Evolutionary conservation across 2,113 vertebrate genomes (phyloP).

Genomic region (Ibidorhyncha struthersii): DNA sequence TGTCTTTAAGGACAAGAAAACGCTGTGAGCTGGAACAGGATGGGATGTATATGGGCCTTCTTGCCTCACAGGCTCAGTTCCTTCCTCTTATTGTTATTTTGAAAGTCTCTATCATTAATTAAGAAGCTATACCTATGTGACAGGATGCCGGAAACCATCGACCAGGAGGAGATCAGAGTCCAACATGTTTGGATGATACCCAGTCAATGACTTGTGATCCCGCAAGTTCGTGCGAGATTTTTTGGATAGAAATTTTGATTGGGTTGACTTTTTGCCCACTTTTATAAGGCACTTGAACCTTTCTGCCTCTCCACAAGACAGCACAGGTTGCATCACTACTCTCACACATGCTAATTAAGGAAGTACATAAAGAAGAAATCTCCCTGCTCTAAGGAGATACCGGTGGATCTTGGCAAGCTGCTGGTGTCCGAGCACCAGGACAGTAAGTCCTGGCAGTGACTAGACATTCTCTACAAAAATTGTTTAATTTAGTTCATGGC

Average conservation of each 20-base stretch:
- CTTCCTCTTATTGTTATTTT: conserved; percentile 8
- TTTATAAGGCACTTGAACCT: neutral
- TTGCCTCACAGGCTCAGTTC: neutral
- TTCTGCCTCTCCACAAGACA: neutral
- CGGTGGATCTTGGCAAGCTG: neutral
- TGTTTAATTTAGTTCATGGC: neutral
- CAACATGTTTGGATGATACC: neutral
- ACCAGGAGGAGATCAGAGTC: neutral
- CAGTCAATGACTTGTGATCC: neutral
- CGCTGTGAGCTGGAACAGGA: neutral
- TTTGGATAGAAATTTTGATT: neutral
- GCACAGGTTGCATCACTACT: neutral
- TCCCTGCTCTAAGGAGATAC: neutral
- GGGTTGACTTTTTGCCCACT: neutral
- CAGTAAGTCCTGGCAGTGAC: neutral
- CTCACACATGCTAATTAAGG: neutral
- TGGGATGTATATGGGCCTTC: neutral
- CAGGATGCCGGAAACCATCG: neutral
- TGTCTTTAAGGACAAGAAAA: neutral
- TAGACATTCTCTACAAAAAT: neutral
- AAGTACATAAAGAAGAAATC: neutral
- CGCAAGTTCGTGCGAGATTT: neutral
- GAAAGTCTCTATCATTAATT: neutral
- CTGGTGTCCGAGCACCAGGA: neutral
- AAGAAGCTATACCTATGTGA: neutral